Percentiles rank a stretch among this genome's conserved stretches.
phyloP scores from a whole-genome alignment of 64 coral and sea anemone genomes.

The Porites australiensis region DNA sequence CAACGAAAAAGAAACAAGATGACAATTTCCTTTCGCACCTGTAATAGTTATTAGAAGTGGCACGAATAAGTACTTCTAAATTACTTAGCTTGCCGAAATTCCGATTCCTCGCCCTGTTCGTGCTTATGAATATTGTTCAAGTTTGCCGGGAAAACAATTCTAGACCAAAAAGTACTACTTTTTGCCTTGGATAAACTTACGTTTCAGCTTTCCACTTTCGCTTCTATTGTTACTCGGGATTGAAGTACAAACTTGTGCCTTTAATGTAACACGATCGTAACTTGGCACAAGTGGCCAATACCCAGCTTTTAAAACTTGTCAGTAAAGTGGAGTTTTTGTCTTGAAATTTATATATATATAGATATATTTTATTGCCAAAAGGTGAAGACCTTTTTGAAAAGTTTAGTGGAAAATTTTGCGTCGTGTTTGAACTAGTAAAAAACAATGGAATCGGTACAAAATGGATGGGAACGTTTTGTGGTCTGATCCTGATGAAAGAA shows the following conservation, averaged over 20 bases:
- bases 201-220: background rate
- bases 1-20: too few relatives aligned
- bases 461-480: conserved; percentile 19
- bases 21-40: conserved; percentile 15
- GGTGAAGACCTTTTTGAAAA: background rate
- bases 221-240: background rate
- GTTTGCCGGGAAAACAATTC: background rate
- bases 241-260: too few relatives aligned
- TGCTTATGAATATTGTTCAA: too few relatives aligned
- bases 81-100: background rate
- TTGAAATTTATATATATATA: background rate
- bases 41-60: background rate
- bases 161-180: too few relatives aligned
- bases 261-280: background rate
- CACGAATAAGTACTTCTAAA: background rate
- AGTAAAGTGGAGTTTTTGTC: background rate
- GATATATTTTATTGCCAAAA: background rate
- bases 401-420: background rate
- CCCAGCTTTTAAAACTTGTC: conserved; percentile 6
- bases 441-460: background rate
- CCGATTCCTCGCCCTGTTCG: too few relatives aligned
- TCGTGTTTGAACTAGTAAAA: background rate
- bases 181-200: too few relatives aligned
- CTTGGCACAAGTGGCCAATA: background rate
- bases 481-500: background rate